Conservation (phyloP, 2,888 invertebrate genomes). For the Orthonevra nobilis region DNA sequence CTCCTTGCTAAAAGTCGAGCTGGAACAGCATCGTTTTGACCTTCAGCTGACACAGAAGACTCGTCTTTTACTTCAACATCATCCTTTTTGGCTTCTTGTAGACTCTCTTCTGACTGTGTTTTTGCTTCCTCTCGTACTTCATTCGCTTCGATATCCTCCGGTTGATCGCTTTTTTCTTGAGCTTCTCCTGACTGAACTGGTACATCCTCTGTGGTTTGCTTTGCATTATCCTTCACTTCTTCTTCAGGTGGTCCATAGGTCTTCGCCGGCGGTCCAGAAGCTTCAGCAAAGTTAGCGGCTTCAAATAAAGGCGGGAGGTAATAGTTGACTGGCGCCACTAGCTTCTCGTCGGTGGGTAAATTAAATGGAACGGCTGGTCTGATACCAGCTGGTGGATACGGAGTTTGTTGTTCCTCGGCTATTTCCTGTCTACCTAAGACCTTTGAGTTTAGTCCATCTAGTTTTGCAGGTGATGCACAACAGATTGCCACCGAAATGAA, state of each 20-base stretch:
- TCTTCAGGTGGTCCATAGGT: conserved; percentile 47
- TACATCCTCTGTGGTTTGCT: background rate
- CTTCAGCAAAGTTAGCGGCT: too few species aligned
- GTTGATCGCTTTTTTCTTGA: background rate
- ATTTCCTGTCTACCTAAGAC: conserved; percentile 34
- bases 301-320: conserved; percentile 43
- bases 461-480: conserved; percentile 35
- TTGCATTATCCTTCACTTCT: background rate
- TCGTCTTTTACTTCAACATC: background rate
- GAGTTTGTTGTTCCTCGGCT: conserved; percentile 28
- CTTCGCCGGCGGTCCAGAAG: conserved; percentile 20
- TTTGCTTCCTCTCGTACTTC: background rate
- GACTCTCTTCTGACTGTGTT: background rate
- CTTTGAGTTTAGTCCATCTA: conserved; percentile 20
- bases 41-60: background rate
- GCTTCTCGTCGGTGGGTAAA: conserved; percentile 41
- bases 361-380: conserved; percentile 47
- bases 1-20: conserved; percentile 10
- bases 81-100: background rate
- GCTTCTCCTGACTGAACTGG: background rate
- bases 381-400: conserved; percentile 50
- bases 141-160: background rate
- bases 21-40: background rate
- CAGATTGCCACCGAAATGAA: background rate
- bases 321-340: conserved; percentile 29